A percentile compares a stretch with the other conserved stretches of the same genome.
Conservation (phyloP, 2,113 vertebrate species). For the Lampris megalopsis region DNA sequence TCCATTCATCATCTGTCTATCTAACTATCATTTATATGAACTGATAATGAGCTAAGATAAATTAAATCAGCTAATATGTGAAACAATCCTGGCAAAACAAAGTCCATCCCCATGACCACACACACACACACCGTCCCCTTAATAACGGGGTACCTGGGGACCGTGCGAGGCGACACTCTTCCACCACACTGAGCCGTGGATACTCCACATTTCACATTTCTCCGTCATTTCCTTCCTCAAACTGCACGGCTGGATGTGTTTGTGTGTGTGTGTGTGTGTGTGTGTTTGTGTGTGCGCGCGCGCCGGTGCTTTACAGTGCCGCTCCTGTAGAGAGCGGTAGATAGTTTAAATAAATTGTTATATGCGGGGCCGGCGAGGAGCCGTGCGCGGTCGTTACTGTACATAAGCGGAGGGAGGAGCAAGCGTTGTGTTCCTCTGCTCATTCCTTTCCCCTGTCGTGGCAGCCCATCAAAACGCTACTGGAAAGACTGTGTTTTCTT, state of each 20-base stretch:
- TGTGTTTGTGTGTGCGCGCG: constrained; percentile 29
- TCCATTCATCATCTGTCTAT: background rate
- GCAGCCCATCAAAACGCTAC: constrained; percentile 68
- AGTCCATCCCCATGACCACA: too few relatives aligned
- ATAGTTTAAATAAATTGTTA: constrained; percentile 70
- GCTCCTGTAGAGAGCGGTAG: constrained; percentile 84
- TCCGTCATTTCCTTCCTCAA: background rate
- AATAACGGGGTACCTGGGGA: too few relatives aligned
- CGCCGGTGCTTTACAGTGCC: constrained; percentile 63
- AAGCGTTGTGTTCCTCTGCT: constrained; percentile 76
- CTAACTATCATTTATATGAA: too few relatives aligned
- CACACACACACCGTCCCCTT: too few relatives aligned
- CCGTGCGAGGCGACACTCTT: too few relatives aligned
- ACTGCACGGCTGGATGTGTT: background rate
- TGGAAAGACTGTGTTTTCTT: constrained; percentile 41
- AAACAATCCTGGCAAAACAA: too few relatives aligned
- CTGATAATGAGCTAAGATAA: too few relatives aligned
- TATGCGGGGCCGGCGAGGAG: constrained; percentile 36
- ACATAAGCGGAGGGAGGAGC: constrained; percentile 82
- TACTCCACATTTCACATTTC: constrained; percentile 1
- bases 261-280: constrained; percentile 18
- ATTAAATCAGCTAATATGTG: too few relatives aligned
- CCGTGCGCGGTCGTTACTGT: constrained; percentile 51
- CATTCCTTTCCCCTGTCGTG: constrained; percentile 71
- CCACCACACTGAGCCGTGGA: background rate